Conservation (phyloP, 2,888 invertebrate species). For the Polydrusus pterygomalis region DNA sequence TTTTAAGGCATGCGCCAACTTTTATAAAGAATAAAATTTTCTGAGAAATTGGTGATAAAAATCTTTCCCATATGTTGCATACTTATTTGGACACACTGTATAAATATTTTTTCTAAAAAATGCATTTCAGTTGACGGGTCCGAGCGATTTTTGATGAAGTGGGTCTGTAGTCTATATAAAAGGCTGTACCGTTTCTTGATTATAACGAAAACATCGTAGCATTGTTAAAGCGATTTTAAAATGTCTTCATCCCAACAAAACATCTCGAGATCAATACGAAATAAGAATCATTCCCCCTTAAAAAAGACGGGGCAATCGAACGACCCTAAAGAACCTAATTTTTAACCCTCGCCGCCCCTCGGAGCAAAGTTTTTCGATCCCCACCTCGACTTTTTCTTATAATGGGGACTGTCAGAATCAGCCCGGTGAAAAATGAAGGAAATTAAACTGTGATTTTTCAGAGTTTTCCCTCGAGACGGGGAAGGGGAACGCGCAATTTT, state of each 20-base stretch:
- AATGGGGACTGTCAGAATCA: slow-evolving; percentile 56
- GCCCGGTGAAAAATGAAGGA: slow-evolving; percentile 56
- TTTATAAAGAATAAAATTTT: too few species aligned
- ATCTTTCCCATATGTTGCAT: too few species aligned
- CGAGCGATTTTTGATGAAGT: too few species aligned
- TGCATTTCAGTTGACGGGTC: too few species aligned
- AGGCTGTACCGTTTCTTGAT: too few species aligned
- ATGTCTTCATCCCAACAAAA: background rate
- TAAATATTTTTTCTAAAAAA: too few species aligned
- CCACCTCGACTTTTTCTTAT: slow-evolving; percentile 50
- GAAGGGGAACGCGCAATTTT: slow-evolving; percentile 36
- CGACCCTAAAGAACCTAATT: slow-evolving; percentile 53
- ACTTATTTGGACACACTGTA: too few species aligned
- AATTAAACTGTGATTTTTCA: slow-evolving; percentile 57
- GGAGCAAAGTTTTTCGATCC: slow-evolving; percentile 43
- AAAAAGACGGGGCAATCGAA: slow-evolving; percentile 52
- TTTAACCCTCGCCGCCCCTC: slow-evolving; percentile 41
- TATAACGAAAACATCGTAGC: too few species aligned
- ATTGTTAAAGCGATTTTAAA: background rate
- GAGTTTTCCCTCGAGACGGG: slow-evolving; percentile 48
- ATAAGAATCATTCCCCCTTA: slow-evolving; percentile 36
- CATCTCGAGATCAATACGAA: slow-evolving; percentile 38
- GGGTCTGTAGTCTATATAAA: too few species aligned
- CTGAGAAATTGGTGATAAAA: too few species aligned
- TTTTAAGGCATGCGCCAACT: too few species aligned